Percentiles rank a stretch among this genome's conserved stretches.
These are phyloP conservation scores for Euproctis similis DNA, from an alignment of 2,888 invertebrate genomes.

Conservation along the genomic window DNA sequence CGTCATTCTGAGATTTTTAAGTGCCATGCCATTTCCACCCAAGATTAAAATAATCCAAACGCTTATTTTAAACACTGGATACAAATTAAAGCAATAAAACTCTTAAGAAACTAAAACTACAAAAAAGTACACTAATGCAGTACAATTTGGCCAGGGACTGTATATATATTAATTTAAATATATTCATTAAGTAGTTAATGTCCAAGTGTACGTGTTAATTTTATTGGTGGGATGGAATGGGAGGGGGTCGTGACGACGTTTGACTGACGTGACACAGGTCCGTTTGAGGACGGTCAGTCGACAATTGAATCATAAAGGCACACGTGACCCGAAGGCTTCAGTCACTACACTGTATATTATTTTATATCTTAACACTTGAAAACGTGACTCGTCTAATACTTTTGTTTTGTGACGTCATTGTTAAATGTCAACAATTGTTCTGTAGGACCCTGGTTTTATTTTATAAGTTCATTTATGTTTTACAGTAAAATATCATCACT, in stretches of 20 bases:
- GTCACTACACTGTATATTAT: conserved; percentile 13
- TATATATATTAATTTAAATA: conserved; percentile 11
- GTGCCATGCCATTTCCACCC: too few species aligned
- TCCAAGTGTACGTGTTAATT: conserved; percentile 41
- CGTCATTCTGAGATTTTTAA: too few species aligned
- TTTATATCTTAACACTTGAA: conserved; percentile 23
- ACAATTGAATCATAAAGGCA: conserved; percentile 66
- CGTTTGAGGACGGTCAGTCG: conserved; percentile 45
- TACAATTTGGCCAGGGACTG: too few species aligned
- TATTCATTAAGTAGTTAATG: conserved; percentile 18
- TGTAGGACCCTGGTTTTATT: too few species aligned
- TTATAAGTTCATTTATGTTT: too few species aligned
- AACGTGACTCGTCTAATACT: conserved; percentile 16
- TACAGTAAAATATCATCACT: too few species aligned
- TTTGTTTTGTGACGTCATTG: background rate
- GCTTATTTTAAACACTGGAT: too few species aligned
- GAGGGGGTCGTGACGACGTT: conserved; percentile 23
- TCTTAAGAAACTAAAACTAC: too few species aligned
- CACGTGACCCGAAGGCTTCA: conserved; percentile 33
- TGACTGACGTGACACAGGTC: conserved; percentile 45
- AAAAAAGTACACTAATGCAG: conserved; percentile 8
- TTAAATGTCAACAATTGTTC: too few species aligned
- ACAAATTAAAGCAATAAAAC: too few species aligned
- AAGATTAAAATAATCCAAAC: too few species aligned
- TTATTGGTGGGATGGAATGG: conserved; percentile 28